phyloP scores from a whole-genome alignment of 2,113 vertebrate species.

The Oryzias javanicus region DNA sequence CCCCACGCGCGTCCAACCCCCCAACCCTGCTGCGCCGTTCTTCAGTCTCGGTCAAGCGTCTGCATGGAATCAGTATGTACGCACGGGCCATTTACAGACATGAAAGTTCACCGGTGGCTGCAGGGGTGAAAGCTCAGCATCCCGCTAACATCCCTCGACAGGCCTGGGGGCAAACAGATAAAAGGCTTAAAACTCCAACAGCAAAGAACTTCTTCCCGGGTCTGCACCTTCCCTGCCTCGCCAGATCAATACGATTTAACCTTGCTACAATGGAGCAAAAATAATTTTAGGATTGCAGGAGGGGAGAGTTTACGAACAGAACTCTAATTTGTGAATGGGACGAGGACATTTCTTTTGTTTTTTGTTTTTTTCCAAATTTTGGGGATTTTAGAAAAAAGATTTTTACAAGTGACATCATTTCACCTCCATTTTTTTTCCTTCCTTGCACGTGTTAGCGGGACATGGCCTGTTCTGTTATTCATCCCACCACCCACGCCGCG shows the following conservation, averaged over 20 bases:
- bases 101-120: constrained; percentile 73
- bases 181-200: constrained; percentile 75
- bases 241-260: constrained; percentile 76
- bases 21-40: constrained; percentile 35
- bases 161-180: constrained; percentile 71
- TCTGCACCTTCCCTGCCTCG: constrained; percentile 48
- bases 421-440: too few relatives aligned
- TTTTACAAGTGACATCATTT: too few relatives aligned
- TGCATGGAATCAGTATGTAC: constrained; percentile 64
- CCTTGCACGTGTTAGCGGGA: not conserved
- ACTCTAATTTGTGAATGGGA: not conserved
- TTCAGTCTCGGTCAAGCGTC: constrained; percentile 39
- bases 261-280: constrained; percentile 65
- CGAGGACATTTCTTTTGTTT: too few relatives aligned
- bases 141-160: constrained; percentile 66
- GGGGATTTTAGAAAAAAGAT: too few relatives aligned
- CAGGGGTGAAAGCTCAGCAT: constrained; percentile 70
- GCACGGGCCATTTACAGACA: constrained; percentile 69
- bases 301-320: constrained; percentile 39
- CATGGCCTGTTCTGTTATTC: constrained; percentile 7
- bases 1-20: constrained; percentile 8
- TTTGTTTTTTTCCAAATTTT: too few relatives aligned
- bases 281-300: constrained; percentile 56
- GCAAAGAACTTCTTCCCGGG: constrained; percentile 57
- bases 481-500: constrained; percentile 43